Evolutionary conservation across 2,113 vertebrate species (phyloP), one percentile per base, ranked within the genome.

Genomic region (Colossoma macropomum): DNA sequence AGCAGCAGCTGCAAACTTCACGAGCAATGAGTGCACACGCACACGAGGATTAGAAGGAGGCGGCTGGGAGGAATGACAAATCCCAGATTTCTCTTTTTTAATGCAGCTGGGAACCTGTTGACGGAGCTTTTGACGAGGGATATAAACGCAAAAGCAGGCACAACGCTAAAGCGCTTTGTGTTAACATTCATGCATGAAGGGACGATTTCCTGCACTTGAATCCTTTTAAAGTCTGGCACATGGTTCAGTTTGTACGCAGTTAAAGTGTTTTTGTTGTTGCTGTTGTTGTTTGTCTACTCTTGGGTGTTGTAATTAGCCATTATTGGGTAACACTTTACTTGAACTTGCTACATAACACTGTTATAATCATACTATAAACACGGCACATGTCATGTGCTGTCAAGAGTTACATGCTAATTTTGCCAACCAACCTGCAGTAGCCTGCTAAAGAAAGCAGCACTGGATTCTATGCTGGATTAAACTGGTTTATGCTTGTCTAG

Each of bases 71-170:
- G 69, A 88, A 71, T 66, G 32, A 63, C 69, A 88, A 81, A 84
- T 81, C 69, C 38, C 72, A 72, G 80, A 80, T 79, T 75, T 74
- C 60, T 21, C 50, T 82, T 77, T n/a, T 78, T 86, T 77, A 81
- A 82, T 76, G 52, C 78, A 30, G 41, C 27, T 45, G 21, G 41
- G 65, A 82, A 75, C 41, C 77, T 73, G 50, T 75, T 80, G 63
- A 65, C 50, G 19, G 25, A 16, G 16, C 65, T 75, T 73, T 87
- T 69, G 68, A 52, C 19, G 41, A 54, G 52, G 73, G 28, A 25
- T 71, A 71, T 77, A 80, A 54, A 3, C 50, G 21, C 54, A 59
- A 59, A 59, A 65, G 8, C 11, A 13, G 1, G 15, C 38, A 16
- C 50, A 52, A 52, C 4, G 50, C 50, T 17, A 15, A 17, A 17